Evolutionary conservation across 2,888 invertebrate genomes (phyloP), one percentile per base, ranked within the genome.

Genomic region (Lycophotia porphyrea): DNA sequence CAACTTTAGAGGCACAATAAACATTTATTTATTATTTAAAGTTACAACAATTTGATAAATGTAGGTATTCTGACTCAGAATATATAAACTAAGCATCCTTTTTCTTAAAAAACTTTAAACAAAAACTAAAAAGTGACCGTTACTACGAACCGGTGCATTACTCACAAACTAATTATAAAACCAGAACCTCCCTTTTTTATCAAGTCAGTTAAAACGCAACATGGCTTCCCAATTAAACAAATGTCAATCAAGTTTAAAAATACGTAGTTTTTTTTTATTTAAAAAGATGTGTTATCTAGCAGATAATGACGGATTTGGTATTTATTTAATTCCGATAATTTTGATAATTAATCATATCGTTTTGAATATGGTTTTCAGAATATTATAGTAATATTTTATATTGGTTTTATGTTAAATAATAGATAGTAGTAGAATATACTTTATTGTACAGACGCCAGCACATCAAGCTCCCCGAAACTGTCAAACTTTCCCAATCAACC

Each of bases 311-410:
- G 60, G 67, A 74, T 70, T 67, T 49, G 8, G 24, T 61, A 61
- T 80, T 80, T 88, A 85, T 87, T 86, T 75, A 72, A 81, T 81
- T 84, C 61, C 36, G 84, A 86, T 89, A 83, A 90, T 89, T 88
- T 84, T 78, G 83, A 90, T 90, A 88, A 90, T 90, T 87, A 88
- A 90, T 89, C 87, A 90, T 88, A 87, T 86, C 80, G 55, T 63
- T 85, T 85, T 82, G 78, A 44, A 70, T 72, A 49, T n/a, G 36
- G 78, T 61, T 80, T 90, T 90, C 87, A 65, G 84, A 87, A 87
- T 77, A 36, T 78, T 44, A 34, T 36, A 15, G 21, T n/a, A 24
- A 8, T 64, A 36, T 63, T 71, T 52, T 39, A 55, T 60, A 60
- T 68, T 27, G 3, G 1, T 31, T 36, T 55, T 24, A n/a, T 24